Evolutionary conservation across 1,140 invertebrate genomes (phyloP).

Genomic region (Leptopilina clavipes): DNA sequence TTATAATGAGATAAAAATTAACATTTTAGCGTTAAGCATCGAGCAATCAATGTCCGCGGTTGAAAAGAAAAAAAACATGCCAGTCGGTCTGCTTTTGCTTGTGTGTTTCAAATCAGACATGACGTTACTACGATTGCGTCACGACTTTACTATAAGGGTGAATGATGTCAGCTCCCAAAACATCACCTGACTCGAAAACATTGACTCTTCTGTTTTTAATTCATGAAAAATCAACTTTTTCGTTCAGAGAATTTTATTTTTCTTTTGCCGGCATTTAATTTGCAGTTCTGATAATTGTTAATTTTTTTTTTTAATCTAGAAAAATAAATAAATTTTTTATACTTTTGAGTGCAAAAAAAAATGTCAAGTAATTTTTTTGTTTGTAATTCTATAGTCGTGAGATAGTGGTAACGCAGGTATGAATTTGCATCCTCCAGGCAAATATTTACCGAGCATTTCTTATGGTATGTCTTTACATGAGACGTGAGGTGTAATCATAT

Average conservation of each 20-base stretch:
- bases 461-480: not conserved
- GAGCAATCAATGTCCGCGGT: conserved; percentile 7
- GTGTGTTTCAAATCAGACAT: conserved; percentile 39
- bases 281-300: not conserved
- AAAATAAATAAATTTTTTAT: not conserved
- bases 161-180: conserved; percentile 61
- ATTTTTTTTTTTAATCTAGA: not conserved
- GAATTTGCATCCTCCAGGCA: not conserved
- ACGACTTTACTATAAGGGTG: conserved; percentile 62
- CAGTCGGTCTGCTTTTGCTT: conserved; percentile 25
- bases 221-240: no score
- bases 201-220: conserved; percentile 54
- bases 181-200: conserved; percentile 67
- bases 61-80: not conserved
- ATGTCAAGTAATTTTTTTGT: not conserved
- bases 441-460: not conserved
- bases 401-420: not conserved
- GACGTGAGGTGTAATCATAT: conserved; percentile 17
- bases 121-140: conserved; percentile 66
- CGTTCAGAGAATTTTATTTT: not conserved
- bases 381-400: not conserved
- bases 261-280: not conserved
- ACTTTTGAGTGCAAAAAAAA: not conserved
- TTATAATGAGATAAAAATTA: conserved; percentile 12
- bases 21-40: not conserved